Evolutionary conservation across 2,113 vertebrate genomes (phyloP), one percentile per base, ranked within the genome.

Genomic region (Planiliza haematocheilus): DNA sequence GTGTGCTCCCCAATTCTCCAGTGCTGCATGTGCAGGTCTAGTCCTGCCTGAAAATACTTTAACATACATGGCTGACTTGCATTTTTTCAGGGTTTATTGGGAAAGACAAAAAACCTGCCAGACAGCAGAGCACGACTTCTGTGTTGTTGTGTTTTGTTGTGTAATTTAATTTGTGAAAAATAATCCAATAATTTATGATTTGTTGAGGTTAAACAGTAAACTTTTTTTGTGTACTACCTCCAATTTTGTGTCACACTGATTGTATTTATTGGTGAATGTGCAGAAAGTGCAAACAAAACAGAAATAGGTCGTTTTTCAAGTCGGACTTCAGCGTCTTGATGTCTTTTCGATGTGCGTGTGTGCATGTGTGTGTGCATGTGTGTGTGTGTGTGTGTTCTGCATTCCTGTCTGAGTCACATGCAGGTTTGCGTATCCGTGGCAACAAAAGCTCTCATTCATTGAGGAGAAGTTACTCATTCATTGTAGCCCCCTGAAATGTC

Each of bases 391-490:
- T 38, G 59, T 43, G 1, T 45, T 34, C 37, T 43, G 36, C 84
- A 88, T 89, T 81, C 79, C 85, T 66, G 51, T 56, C 53, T 45
- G 38, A 79, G 77, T 88, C 85, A 88, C 86, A 86, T 81, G 77
- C 72, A 68, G 12, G n/a, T 70, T 52, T 5, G 39, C 52, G 70
- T 79, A 74, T 58, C 39, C 7, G 41, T 82, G 38, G 48, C 59
- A 79, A 86, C 85, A 89, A 86, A 81, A 84, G 78, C 80, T 39
- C 45, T 80, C 75, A 74, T 91, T 89, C 61, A 86, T 34, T 12
- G 12, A 46, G 41, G 14, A 82, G 46, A 77, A 80, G 17, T 74
- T 50, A 49, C 20, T 84, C 64, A 70, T 68, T 80, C 50, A 74
- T 37, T 64, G 12, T 65, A 49, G 18, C 24, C 5, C 5, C 24